phyloP scores from a whole-genome alignment of 2,797 vertebrate species.

The Sebastes minor region DNA sequence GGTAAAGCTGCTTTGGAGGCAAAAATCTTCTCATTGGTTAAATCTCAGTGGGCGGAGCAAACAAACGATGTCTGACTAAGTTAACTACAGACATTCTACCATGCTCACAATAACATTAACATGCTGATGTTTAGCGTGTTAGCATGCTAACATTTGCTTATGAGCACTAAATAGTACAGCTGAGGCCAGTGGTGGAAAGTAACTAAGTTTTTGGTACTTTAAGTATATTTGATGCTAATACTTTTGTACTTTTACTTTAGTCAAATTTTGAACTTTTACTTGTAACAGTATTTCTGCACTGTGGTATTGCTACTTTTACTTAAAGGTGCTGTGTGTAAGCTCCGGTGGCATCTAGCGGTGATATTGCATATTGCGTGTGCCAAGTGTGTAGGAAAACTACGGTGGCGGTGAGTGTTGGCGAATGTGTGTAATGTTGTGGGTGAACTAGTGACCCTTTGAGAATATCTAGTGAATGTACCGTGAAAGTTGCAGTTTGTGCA shows the following conservation, averaged over 20 bases:
- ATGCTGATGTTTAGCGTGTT: background rate
- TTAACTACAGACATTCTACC: background rate
- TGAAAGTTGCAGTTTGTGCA: too few species aligned
- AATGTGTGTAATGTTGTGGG: too few species aligned
- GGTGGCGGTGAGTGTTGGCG: too few species aligned
- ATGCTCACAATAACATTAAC: background rate
- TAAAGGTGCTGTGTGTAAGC: too few species aligned
- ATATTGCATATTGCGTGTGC: too few species aligned
- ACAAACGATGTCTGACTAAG: background rate
- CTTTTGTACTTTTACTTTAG: background rate
- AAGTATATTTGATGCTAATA: too few species aligned
- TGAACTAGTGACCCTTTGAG: too few species aligned
- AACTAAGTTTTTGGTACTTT: background rate
- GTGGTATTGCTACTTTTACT: too few species aligned
- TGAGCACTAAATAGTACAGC: background rate
- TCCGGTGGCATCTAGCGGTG: too few species aligned
- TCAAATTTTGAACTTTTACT: background rate
- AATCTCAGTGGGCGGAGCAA: constrained; percentile 1
- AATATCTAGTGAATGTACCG: too few species aligned
- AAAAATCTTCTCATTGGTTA: background rate
- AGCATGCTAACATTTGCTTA: background rate
- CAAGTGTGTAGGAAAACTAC: too few species aligned
- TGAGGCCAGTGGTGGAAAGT: background rate
- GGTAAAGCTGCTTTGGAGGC: constrained; percentile 18
- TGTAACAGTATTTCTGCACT: background rate